Base-by-base conservation (phyloP, 2,113 vertebrate genomes). In the Peromyscus maniculatus region DNA sequence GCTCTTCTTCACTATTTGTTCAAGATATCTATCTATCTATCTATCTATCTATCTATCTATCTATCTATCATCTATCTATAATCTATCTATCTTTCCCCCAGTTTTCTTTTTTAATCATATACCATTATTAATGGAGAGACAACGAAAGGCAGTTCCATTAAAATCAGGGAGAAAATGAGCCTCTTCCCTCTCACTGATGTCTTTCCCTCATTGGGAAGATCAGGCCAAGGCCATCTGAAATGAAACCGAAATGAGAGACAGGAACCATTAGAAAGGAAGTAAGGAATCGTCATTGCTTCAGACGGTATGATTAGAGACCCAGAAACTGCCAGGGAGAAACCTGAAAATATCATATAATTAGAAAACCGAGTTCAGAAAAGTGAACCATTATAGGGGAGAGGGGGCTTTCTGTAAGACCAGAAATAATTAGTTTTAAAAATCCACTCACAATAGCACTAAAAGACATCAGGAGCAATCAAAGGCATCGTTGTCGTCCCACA, bases 111-210 rank as follows among this genome's bases (percentile, higher is more conserved):
- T 79, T 95, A 79, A 91, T 90, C 24, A 9, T 93, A 57, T 1
- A 55, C 19, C 49, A 77, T 87, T 91, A 46, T 89, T 87, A 92
- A 39, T 82, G 91, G 87, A 67, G 89, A 82, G 89, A 86, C 12
- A 83, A 77, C 24, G 39, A 77, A 97, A 95, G 67, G 39, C 24
- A 95, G 64, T 86, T 74, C 66, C 62, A 92, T 89, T 95, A 95
- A 94, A 97, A 97, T 92, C 74, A 93, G 62, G 49, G 82, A 94
- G 82, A 96, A 92, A 96, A 94, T 66, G 24, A 97, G 57, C 26
- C 93, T 59, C 7, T 52, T 75, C 43, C 39, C 31, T 82, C 33
- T 87, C 77, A 78, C 62, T 39, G 88, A 94, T 59, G 86, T 16
- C 64, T 79, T 83, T 64, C 2, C 31, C 31, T 93, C 74, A 92